Base-by-base conservation (phyloP, 1,140 invertebrate species). In the Thaumetopoea pityocampa region DNA sequence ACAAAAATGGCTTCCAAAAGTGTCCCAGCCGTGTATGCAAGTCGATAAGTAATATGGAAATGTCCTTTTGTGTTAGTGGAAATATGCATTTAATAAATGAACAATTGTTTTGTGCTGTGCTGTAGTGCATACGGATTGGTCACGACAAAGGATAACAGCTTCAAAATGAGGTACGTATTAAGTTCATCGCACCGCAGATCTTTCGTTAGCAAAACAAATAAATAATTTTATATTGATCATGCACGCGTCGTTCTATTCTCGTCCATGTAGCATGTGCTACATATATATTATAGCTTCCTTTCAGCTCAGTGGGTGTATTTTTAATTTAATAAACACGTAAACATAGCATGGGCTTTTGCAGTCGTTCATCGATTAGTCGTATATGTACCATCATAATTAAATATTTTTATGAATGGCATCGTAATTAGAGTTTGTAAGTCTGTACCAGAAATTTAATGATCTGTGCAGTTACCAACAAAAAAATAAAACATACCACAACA, bases 11-110 rank as follows among this genome's bases (percentile, higher is more conserved):
- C 74, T 67, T 72, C 74, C 67, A 30, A 43, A 44, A 63, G 61
- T 61, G 49, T 64, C 49, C 57, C 49, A 60, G 67, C 65, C 60
- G 59, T 70, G 42, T 61, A 59, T 48, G 51, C 50, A 37, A 72
- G 60, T 63, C 70, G 49, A 66, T 80, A n/a, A n/a, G n/a, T n/a
- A 78, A 72, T 65, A 61, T 28, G 52, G 58, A 70, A 72, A 78
- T 74, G 73, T 68, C 42, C 32, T 41, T 60, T 60, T 63, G 67
- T 76, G 68, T 71, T 51, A 69, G 73, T 81, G 77, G 70, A 70
- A 80, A 76, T 70, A 82, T 84, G 79, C 68, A 67, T 54, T 76
- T 84, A 72, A 56, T 80, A 78, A 78, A 74, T 81, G 79, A 80
- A 81, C 74, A 76, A 78, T 78, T 78, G 72, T 83, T 70, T 59